Base-by-base conservation (phyloP, 2,113 vertebrate genomes). In the Copsychus sechellarum region DNA sequence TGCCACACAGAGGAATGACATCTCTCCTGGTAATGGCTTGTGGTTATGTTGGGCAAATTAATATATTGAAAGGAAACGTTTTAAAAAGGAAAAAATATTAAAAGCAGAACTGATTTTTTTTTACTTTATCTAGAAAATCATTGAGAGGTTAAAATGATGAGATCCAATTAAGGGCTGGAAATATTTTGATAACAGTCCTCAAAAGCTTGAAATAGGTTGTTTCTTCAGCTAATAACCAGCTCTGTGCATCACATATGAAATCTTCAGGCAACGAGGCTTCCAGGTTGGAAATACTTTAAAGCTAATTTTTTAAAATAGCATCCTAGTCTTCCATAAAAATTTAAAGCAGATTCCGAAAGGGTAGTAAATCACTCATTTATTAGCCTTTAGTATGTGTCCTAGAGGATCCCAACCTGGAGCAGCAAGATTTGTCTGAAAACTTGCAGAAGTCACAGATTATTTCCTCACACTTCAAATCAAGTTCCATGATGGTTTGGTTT, bases 151-250 rank as follows among this genome's bases (percentile, higher is more conserved):
- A 87, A 95, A 94, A 93, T 56, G 29, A 12, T 61, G 42, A 50
- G 9, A 64, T 20, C 25, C 45, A 91, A 28, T 91, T 94, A 93
- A 92, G 42, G 62, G 5, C 25, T 72, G 42, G 24, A 93, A 91
- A 70, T 94, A 76, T 65, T 95, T 92, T 94, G 56, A 50, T 89
- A 87, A 71, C 58, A 67, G 28, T 62, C 36, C 62, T 95, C 33
- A 77, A 40, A 65, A 72, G 33, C 62, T 94, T 95, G 90, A 96
- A 95, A 95, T 70, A 92, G 9, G 5, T 43, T 92, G 14, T 72
- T 94, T 94, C 42, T 77, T 83, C 45, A 71, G 33, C 25, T 78
- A 76, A 67, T 60, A 69, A 86, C 26, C 53, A 71, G 25, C 8
- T 45, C 54, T 66, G 20, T 71, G 51, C 50, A 81, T 60, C n/a